These are phyloP conservation scores for Ranitomeya imitator DNA, from an alignment of 2,113 vertebrate species.

Conservation along the genomic window DNA sequence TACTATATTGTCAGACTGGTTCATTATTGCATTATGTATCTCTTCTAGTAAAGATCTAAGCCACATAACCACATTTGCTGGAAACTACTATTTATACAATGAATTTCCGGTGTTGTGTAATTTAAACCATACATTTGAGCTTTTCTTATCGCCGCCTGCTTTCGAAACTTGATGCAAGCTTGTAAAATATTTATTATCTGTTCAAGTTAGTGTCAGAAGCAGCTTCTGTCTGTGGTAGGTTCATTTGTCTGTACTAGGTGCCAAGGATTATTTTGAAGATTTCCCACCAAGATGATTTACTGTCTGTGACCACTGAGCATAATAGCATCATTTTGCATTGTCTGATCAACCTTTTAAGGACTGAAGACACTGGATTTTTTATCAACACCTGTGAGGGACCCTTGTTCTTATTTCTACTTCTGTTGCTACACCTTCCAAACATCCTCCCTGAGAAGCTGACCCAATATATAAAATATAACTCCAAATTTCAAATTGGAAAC, in stretches of 20 bases:
- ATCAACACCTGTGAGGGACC: too few relatives aligned
- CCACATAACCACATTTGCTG: not conserved
- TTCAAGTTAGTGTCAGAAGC: constrained; percentile 2
- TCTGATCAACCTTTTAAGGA: not conserved
- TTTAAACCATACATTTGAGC: constrained; percentile 21
- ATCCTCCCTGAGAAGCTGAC: too few relatives aligned
- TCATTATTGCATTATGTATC: not conserved
- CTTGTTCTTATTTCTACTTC: too few relatives aligned
- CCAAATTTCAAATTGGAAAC: too few relatives aligned
- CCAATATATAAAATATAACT: too few relatives aligned
- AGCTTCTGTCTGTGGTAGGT: not conserved
- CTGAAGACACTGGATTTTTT: too few relatives aligned
- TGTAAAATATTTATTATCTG: constrained; percentile 27
- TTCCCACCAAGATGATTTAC: not conserved
- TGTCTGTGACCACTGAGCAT: not conserved
- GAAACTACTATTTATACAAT: not conserved
- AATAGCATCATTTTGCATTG: not conserved
- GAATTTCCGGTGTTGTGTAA: constrained; percentile 18
- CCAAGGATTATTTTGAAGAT: not conserved
- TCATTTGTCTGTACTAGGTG: not conserved
- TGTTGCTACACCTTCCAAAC: too few relatives aligned
- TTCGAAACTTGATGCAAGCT: constrained; percentile 2
- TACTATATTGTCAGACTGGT: too few relatives aligned
- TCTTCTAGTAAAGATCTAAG: not conserved
- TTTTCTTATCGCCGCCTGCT: constrained; percentile 1